Evolutionary conservation across 2,797 vertebrate species (phyloP).

Genomic region (Parauchenoglanis punctatus): DNA sequence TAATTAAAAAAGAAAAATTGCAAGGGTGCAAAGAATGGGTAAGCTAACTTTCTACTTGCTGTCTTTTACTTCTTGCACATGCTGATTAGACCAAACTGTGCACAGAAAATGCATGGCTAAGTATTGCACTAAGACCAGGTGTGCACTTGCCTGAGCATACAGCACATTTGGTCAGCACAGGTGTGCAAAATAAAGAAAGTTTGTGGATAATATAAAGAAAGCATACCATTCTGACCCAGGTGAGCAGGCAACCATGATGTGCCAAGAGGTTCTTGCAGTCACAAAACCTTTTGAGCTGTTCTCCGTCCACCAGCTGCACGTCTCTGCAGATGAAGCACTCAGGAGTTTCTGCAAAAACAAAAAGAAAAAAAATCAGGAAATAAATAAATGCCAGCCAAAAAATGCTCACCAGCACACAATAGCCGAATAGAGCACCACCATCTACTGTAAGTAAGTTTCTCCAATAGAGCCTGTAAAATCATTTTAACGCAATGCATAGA

Average conservation of each 20-base stretch:
- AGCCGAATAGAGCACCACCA: not conserved
- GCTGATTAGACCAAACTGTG: constrained; percentile 38
- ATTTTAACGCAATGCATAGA: not conserved
- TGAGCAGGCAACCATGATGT: constrained; percentile 71
- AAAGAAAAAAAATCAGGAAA: not conserved
- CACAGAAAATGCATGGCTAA: constrained; percentile 23
- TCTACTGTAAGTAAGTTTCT: not conserved
- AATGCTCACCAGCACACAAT: not conserved
- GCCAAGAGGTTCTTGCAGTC: constrained; percentile 74
- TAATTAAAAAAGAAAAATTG: constrained; percentile 59
- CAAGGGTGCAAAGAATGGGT: constrained; percentile 20
- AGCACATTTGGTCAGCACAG: constrained; percentile 21
- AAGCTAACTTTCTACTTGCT: constrained; percentile 21
- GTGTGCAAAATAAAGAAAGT: constrained; percentile 17
- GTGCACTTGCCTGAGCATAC: not conserved
- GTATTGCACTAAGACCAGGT: constrained; percentile 26
- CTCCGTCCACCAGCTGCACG: constrained; percentile 70
- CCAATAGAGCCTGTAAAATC: not conserved
- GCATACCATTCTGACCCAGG: constrained; percentile 71
- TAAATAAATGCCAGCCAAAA: not conserved
- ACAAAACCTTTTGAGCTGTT: constrained; percentile 74
- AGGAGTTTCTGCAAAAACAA: constrained; percentile 72
- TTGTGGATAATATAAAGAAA: not conserved
- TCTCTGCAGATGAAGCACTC: constrained; percentile 85
- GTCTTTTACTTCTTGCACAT: constrained; percentile 6